These are phyloP conservation scores for Argyra leucocephala DNA, from an alignment of 2,888 invertebrate genomes.

Conservation along the genomic window DNA sequence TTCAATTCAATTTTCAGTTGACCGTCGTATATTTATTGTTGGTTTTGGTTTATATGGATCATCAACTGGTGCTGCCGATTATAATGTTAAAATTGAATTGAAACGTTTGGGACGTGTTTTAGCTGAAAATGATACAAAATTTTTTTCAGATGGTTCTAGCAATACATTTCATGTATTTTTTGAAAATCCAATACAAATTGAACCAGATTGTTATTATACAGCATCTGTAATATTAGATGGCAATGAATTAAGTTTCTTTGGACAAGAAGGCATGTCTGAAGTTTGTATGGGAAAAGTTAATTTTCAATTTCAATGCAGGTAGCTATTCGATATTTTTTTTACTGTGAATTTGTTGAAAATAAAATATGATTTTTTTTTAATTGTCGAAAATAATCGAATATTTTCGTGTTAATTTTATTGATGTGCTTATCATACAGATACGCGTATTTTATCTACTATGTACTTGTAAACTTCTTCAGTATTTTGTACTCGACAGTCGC, in stretches of 20 bases:
- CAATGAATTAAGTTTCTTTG: slow-evolving; percentile 89
- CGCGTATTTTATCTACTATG: too few relatives aligned
- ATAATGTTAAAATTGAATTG: slow-evolving; percentile 86
- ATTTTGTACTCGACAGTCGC: too few relatives aligned
- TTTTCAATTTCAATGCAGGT: slow-evolving; percentile 84
- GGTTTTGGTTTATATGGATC: slow-evolving; percentile 94
- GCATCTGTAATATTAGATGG: slow-evolving; percentile 93
- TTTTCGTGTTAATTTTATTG: too few relatives aligned
- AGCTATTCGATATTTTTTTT: neutral
- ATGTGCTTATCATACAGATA: too few relatives aligned
- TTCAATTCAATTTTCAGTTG: slow-evolving; percentile 93
- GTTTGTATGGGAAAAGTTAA: slow-evolving; percentile 86
- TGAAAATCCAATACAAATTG: slow-evolving; percentile 70
- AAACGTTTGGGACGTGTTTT: slow-evolving; percentile 79
- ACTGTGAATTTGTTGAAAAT: too few relatives aligned
- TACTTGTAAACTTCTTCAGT: too few relatives aligned
- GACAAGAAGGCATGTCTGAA: slow-evolving; percentile 93
- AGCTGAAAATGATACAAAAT: slow-evolving; percentile 85
- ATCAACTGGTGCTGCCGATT: slow-evolving; percentile 90
- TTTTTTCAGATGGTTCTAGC: slow-evolving; percentile 93
- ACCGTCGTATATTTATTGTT: slow-evolving; percentile 88
- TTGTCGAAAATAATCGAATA: too few relatives aligned
- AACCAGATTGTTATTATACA: slow-evolving; percentile 88
- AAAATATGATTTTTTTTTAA: too few relatives aligned
- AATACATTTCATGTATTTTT: slow-evolving; percentile 88